Percentiles rank a stretch among this genome's conserved stretches.
These are phyloP conservation scores for Cettia cetti DNA, from an alignment of 2,113 vertebrate genomes.

Conservation along the genomic window DNA sequence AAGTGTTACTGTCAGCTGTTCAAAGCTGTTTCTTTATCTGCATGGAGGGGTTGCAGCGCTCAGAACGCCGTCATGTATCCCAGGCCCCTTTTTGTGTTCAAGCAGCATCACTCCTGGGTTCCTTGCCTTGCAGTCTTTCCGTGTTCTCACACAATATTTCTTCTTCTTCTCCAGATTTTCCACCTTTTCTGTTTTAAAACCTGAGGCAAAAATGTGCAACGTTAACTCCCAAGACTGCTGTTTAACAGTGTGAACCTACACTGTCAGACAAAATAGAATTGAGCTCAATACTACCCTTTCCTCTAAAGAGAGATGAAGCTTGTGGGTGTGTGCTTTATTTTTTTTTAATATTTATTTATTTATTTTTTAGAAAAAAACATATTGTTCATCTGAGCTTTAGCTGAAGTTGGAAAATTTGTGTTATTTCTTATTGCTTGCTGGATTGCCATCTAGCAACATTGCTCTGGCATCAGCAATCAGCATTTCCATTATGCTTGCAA, in stretches of 20 bases:
- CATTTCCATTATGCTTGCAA: slow-evolving; percentile 24
- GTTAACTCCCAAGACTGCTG: not conserved
- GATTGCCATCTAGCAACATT: not conserved
- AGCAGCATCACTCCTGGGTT: not conserved
- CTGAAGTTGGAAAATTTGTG: not conserved
- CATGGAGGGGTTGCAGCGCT: not conserved
- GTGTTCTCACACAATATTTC: not conserved
- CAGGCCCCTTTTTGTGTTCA: not conserved
- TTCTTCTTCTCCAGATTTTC: not conserved
- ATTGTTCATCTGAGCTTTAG: not conserved
- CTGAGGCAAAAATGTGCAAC: not conserved
- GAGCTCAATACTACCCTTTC: not conserved
- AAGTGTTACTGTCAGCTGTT: not conserved
- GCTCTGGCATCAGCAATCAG: slow-evolving; percentile 12
- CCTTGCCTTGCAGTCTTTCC: not conserved
- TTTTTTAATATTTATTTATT: not conserved
- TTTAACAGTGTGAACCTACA: not conserved
- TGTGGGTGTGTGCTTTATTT: not conserved
- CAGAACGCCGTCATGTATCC: not conserved
- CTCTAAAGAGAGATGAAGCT: not conserved
- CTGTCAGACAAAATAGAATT: not conserved
- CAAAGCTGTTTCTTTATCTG: not conserved
- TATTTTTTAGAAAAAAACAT: not conserved
- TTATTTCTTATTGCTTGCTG: not conserved
- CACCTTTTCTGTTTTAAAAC: slow-evolving; percentile 9